Conservation (phyloP, 2,797 vertebrate genomes). For the Parotocinclus haroldoi region DNA sequence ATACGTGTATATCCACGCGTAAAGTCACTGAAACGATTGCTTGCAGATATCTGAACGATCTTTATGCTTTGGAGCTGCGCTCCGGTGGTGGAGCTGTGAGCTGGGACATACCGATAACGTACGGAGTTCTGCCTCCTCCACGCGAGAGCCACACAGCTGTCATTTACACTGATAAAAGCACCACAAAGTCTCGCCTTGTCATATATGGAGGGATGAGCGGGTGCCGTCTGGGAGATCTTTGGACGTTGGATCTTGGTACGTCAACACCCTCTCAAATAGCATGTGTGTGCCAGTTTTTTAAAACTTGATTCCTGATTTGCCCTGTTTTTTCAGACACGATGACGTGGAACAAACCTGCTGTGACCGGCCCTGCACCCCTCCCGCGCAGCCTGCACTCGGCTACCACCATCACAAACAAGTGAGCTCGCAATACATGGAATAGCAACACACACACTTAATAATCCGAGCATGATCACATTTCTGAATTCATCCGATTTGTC, state of each 20-base stretch:
- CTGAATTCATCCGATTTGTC: too few species aligned
- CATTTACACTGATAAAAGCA: constrained; percentile 86
- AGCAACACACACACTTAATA: too few species aligned
- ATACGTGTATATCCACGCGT: background rate
- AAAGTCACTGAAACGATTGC: background rate
- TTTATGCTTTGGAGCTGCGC: constrained; percentile 89
- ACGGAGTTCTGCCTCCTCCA: constrained; percentile 87
- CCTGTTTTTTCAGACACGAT: constrained; percentile 69
- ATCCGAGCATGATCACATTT: too few species aligned
- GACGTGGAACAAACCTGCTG: constrained; percentile 80
- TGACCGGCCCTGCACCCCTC: constrained; percentile 77
- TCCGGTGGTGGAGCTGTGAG: constrained; percentile 86
- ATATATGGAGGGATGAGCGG: constrained; percentile 96
- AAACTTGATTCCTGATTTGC: background rate
- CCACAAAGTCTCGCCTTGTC: constrained; percentile 84
- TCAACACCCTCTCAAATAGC: constrained; percentile 40
- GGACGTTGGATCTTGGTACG: constrained; percentile 91
- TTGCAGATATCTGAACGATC: constrained; percentile 87
- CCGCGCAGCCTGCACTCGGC: constrained; percentile 85
- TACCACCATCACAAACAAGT: constrained; percentile 87
- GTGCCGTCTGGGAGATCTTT: constrained; percentile 89
- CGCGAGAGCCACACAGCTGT: constrained; percentile 93
- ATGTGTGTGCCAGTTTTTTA: background rate
- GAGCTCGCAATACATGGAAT: constrained; percentile 41
- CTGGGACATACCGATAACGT: constrained; percentile 95